Evolutionary conservation across 1,140 invertebrate genomes (phyloP), one percentile per base, ranked within the genome.

Genomic region (Harpegnathos saltator): DNA sequence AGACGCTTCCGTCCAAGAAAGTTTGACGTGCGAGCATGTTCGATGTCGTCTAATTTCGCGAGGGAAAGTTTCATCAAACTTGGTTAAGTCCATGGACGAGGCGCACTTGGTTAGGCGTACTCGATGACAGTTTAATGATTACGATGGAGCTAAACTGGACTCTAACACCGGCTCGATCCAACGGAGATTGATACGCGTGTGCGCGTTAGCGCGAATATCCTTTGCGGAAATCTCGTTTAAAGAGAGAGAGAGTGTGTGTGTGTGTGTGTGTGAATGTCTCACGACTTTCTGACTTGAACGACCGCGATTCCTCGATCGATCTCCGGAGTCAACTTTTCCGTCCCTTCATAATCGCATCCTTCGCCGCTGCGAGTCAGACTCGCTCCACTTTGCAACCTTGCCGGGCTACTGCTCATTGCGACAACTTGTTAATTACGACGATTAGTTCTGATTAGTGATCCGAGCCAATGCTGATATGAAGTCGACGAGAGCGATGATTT

Each of bases 111-210:
- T 12, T 22, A 52, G n/a, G n/a, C n/a, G n/a, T n/a, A n/a, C 12
- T 68, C 58, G 65, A 89, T 83, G 82, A 89, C 85, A 89, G 82
- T 89, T 89, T 89, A 89, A 89, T 89, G 82, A 87, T 75, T 89
- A 84, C 72, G 66, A 61, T 66, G 54, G 81, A 89, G 68, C 59
- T 78, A 63, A 88, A 73, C 66, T 62, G 52, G 38, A 68, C 52
- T 52, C 14, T 48, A 12, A 44, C 38, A 52, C 44, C 71, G 1
- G 33, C 59, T 84, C 82, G 54, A 89, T 84, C 65, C 63, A 72
- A 29, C 63, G 44, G 61, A 89, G 59, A 89, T 89, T 86, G 84
- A 86, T 89, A 89, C 71, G 17, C 26, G 54, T 63, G 17, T 7
- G 38, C 9, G 0, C 38, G 38, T 44, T 9, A 54, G 44, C 15